Percentiles rank a stretch among this genome's conserved stretches.
Conservation (phyloP, 2,888 invertebrate genomes). For the Oxytorus armatus region DNA sequence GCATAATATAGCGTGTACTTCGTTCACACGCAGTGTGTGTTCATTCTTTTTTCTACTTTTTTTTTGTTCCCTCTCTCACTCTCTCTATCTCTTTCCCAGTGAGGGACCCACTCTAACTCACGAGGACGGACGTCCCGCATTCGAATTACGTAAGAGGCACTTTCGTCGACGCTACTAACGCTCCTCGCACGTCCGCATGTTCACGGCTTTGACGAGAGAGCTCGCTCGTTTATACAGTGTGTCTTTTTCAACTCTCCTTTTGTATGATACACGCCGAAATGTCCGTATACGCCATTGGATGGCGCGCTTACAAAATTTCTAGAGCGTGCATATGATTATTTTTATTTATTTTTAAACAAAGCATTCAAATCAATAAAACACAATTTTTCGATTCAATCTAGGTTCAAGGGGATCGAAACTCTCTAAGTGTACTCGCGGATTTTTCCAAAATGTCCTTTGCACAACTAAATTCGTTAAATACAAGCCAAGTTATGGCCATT, state of each 20-base stretch:
- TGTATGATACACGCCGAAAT: conserved; percentile 16
- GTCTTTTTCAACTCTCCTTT: conserved; percentile 38
- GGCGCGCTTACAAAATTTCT: too few relatives aligned
- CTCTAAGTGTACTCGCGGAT: not conserved
- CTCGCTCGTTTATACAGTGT: conserved; percentile 16
- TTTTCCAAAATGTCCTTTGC: not conserved
- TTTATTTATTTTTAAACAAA: conserved; percentile 16
- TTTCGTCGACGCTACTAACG: conserved; percentile 79
- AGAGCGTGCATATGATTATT: too few relatives aligned
- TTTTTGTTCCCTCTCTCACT: conserved; percentile 10
- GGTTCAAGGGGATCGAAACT: too few relatives aligned
- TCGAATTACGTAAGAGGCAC: conserved; percentile 79
- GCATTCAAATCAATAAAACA: not conserved
- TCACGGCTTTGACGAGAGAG: conserved; percentile 22
- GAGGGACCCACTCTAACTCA: conserved; percentile 52
- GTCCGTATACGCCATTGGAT: conserved; percentile 6
- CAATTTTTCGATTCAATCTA: too few relatives aligned
- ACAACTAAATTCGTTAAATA: too few relatives aligned
- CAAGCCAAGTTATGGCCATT: too few relatives aligned
- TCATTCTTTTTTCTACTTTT: conserved; percentile 44
- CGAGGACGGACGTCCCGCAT: conserved; percentile 77
- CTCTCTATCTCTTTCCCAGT: conserved; percentile 46
- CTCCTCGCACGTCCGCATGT: conserved; percentile 44
- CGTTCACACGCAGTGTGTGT: conserved; percentile 48
- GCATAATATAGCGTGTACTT: conserved; percentile 56